Conservation (phyloP, 2,797 vertebrate genomes). For the Lacerta bilineata region DNA sequence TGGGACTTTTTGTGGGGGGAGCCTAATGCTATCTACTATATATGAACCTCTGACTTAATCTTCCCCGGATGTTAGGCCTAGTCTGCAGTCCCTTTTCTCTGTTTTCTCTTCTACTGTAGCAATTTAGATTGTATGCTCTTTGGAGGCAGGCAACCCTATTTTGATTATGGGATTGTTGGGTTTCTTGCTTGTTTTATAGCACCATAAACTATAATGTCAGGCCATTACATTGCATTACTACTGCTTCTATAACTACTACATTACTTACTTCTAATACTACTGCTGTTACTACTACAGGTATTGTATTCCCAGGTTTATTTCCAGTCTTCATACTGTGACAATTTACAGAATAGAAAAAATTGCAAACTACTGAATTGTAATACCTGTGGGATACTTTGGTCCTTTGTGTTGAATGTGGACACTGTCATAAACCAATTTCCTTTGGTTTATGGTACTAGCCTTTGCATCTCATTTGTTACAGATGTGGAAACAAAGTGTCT, state of each 20-base stretch:
- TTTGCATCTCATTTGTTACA: conserved; percentile 35
- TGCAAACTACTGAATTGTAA: background rate
- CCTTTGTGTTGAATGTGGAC: background rate
- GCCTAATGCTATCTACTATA: background rate
- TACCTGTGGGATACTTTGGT: background rate
- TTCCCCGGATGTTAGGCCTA: background rate
- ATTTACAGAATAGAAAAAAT: background rate
- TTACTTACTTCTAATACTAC: background rate
- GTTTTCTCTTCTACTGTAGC: background rate
- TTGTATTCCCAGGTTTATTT: background rate
- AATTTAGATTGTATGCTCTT: background rate
- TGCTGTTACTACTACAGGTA: background rate
- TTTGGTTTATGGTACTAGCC: conserved; percentile 30
- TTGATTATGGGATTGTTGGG: background rate
- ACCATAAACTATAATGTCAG: background rate
- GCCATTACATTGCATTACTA: background rate
- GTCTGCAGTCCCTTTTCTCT: background rate
- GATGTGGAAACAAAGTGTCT: conserved; percentile 24
- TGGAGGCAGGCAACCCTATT: background rate
- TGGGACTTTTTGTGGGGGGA: background rate
- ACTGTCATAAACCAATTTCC: background rate
- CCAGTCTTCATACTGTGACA: background rate
- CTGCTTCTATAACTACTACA: background rate
- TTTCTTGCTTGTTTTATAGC: background rate
- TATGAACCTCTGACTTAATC: background rate